Conservation (phyloP, 2,113 vertebrate genomes). For the Sterna hirundo region DNA sequence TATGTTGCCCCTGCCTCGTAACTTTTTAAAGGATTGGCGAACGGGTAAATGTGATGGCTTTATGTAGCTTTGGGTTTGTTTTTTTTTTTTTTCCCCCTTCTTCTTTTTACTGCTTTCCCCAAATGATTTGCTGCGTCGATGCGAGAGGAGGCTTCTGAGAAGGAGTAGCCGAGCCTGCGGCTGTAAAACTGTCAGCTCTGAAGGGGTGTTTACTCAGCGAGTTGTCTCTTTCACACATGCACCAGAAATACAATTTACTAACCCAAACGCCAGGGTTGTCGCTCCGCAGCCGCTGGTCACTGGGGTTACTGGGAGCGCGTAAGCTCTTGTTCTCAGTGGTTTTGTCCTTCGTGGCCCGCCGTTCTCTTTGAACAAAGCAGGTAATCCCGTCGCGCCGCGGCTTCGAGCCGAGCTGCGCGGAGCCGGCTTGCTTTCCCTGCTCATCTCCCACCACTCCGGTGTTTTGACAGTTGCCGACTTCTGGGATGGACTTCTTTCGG, state of each 20-base stretch:
- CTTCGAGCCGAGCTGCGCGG: not conserved
- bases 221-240: slow-evolving; percentile 17
- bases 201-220: slow-evolving; percentile 8
- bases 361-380: not conserved
- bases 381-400: not conserved
- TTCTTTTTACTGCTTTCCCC: not conserved
- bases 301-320: not conserved
- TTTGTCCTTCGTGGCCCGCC: not conserved
- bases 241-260: slow-evolving; percentile 5
- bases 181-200: slow-evolving; percentile 57
- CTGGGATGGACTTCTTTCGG: not conserved
- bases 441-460: not conserved
- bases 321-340: fast-evolving
- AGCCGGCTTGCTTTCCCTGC: not conserved
- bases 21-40: not conserved
- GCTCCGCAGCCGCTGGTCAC: not conserved
- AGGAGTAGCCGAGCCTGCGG: not conserved
- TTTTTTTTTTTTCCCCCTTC: not conserved
- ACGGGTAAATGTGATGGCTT: not conserved
- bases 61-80: not conserved
- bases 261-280: not conserved
- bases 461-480: slow-evolving; percentile 32
- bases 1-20: not conserved
- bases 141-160: not conserved
- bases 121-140: not conserved